Evolutionary conservation across 1,140 invertebrate species (phyloP).

Genomic region (Ceratosolen fusciceps): DNA sequence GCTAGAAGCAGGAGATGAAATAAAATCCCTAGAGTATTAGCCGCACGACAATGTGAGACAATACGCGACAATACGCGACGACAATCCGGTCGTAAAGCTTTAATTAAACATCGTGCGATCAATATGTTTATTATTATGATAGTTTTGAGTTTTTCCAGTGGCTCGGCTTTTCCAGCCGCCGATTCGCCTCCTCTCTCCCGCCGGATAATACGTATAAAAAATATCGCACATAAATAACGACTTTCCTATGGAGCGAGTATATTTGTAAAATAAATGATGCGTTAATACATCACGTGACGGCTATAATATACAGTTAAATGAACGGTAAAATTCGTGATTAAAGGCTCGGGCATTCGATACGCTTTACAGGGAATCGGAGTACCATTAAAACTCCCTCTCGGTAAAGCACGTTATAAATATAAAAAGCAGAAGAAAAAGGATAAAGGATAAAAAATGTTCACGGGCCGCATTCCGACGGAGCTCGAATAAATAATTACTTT

Average conservation of each 20-base stretch:
- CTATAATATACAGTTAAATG: constrained; percentile 28
- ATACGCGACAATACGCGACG: neutral
- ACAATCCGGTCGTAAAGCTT: neutral
- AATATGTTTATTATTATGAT: neutral
- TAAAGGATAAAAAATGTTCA: too few relatives aligned
- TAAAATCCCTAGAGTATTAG: too few relatives aligned
- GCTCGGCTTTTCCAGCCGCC: too few relatives aligned
- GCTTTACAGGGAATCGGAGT: constrained; percentile 12
- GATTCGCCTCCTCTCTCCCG: too few relatives aligned
- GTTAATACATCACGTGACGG: constrained; percentile 3
- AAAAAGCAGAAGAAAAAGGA: neutral
- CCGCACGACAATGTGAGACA: too few relatives aligned
- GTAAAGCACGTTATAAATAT: constrained; percentile 1
- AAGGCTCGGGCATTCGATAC: neutral
- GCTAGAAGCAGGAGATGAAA: too few relatives aligned
- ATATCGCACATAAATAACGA: neutral
- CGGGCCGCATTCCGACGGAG: neutral
- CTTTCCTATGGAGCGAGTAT: neutral
- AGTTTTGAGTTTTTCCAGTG: neutral
- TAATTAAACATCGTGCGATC: neutral
- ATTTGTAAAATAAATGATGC: neutral
- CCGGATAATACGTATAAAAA: neutral
- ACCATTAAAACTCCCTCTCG: neutral
- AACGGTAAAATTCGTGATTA: constrained; percentile 25
- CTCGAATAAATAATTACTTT: constrained; percentile 9